Evolutionary conservation across 1,140 invertebrate species (phyloP), one percentile per base, ranked within the genome.

Genomic region (Drosophila ogumai): DNA sequence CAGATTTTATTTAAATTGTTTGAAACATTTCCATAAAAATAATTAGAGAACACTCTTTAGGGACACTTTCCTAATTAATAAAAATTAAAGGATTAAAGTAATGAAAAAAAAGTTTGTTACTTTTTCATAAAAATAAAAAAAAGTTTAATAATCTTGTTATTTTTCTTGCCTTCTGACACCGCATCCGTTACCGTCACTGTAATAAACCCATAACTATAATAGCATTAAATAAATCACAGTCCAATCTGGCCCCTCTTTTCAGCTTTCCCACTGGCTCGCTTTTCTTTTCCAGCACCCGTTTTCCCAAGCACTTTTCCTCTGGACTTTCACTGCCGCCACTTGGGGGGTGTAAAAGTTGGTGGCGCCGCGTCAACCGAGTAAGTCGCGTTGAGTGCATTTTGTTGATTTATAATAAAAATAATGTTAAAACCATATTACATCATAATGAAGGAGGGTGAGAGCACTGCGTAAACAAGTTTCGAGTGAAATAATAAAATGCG

Each of bases 401-500:
- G 74, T 85, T 85, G 82, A 85, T 85, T 85, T 85, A 85, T 85
- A 85, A 85, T 86, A 86, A 85, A 85, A 86, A 86, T 85, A 85
- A 85, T 85, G 82, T 85, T 86, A 81, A 85, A 84, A 86, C 85
- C 82, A 78, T 85, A 85, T 85, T 81, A 85, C 82, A 78, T 69
- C 67, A 86, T 85, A 85, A 85, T 85, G 82, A 86, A 85, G 58
- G 77, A 64, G 32, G 50, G 44, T 49, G 34, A 41, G 72, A 75
- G 44, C 49, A 66, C 79, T 67, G 68, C 80, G 84, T 88, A 87
- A 87, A 87, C 84, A 87, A 88, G 71, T 87, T 87, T 88, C 80
- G 72, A 88, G 79, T 80, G 76, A 87, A 87, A 87, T 88, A 87
- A 88, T 86, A 86, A 87, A 88, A 87, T 82, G 84, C 82, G 64